These are phyloP conservation scores for Aurelia sp. DNA, from an alignment of 30 jellyfish, hydroid and myxozoan genomes.

Conservation along the genomic window DNA sequence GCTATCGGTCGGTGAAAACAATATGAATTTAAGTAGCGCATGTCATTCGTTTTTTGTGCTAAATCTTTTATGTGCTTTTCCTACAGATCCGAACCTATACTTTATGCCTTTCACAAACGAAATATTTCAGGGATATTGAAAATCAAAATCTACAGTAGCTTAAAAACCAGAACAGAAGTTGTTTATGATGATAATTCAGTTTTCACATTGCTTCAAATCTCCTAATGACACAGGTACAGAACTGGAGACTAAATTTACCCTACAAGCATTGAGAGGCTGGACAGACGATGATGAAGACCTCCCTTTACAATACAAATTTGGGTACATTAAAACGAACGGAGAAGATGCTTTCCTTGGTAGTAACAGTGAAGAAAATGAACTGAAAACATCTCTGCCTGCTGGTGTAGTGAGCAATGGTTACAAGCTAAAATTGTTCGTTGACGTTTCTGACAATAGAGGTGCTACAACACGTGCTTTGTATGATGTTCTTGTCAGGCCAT, in stretches of 20 bases:
- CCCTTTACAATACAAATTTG: slow-evolving; percentile 68
- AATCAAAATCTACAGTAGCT: no score
- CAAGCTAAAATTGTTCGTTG: slow-evolving; percentile 62
- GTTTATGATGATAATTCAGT: no score
- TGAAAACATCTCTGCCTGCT: slow-evolving; percentile 30
- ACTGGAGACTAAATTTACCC: slow-evolving; percentile 57
- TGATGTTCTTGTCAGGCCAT: slow-evolving; percentile 43
- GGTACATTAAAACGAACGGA: slow-evolving; percentile 46
- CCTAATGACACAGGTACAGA: slow-evolving; percentile 45
- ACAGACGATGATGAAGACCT: slow-evolving; percentile 68
- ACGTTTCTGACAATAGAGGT: slow-evolving; percentile 65
- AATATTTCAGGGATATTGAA: no score
- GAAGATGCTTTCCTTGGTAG: slow-evolving; percentile 56
- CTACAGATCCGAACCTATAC: no score
- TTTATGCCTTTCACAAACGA: no score
- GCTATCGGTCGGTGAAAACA: no score
- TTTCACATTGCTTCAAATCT: no score
- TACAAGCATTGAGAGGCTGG: slow-evolving; percentile 82
- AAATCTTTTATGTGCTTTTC: no score
- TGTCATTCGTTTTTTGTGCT: no score
- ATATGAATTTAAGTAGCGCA: no score
- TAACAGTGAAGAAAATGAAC: slow-evolving; percentile 61
- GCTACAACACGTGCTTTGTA: slow-evolving; percentile 51
- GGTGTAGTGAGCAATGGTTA: slow-evolving; percentile 23
- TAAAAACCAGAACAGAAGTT: no score